Percentiles rank a stretch among this genome's conserved stretches.
phyloP scores from a whole-genome alignment of 2,797 vertebrate species.

The Potorous gilbertii region DNA sequence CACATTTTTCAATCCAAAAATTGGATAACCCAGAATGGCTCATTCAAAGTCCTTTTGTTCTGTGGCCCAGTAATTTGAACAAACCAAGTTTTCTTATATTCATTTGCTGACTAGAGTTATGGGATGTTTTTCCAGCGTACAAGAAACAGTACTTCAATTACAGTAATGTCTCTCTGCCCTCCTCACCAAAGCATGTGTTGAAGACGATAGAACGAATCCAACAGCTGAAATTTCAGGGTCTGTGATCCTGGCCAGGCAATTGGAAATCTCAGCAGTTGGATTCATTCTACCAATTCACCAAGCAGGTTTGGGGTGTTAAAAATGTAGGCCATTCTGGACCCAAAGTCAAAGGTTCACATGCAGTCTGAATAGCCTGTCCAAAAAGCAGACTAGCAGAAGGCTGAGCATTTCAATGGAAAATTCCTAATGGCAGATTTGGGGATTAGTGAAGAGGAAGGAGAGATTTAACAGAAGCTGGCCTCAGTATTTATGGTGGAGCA shows the following conservation, averaged over 20 bases:
- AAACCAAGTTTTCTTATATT: conserved; percentile 33
- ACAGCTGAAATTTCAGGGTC: conserved; percentile 30
- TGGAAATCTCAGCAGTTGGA: neutral
- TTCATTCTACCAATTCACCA: conserved; percentile 22
- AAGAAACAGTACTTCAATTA: conserved; percentile 28
- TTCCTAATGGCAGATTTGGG: neutral
- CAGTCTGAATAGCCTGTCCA: conserved; percentile 17
- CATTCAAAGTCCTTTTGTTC: conserved; percentile 53
- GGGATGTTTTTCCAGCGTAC: conserved; percentile 16
- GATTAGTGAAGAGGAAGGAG: neutral
- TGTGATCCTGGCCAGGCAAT: neutral
- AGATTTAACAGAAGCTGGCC: neutral
- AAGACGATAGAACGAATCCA: neutral
- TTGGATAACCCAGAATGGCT: neutral
- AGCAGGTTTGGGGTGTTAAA: conserved; percentile 1
- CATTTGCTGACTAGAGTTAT: conserved; percentile 9
- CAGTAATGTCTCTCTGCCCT: neutral
- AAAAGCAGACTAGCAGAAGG: neutral
- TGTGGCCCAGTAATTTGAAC: neutral
- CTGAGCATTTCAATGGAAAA: neutral
- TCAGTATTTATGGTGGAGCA: conserved; percentile 7
- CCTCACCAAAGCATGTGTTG: neutral
- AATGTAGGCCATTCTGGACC: neutral
- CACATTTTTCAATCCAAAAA: conserved; percentile 43
- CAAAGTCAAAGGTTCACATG: conserved; percentile 12